Evolutionary conservation across 2,888 invertebrate genomes (phyloP), one percentile per base, ranked within the genome.

Genomic region (Pardosa pseudoannulata): DNA sequence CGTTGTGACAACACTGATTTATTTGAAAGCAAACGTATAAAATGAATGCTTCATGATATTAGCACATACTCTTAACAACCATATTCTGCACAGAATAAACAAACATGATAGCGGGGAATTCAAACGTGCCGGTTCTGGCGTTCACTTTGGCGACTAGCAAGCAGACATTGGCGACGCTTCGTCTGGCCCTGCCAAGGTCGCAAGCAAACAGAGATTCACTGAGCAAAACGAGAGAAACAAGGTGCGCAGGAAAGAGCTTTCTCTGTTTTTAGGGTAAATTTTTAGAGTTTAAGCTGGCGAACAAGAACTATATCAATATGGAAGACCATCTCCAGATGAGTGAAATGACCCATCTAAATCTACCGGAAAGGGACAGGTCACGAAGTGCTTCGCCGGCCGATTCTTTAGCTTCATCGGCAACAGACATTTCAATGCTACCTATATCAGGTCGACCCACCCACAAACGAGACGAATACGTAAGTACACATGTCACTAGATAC

Each of bases 341-440:
- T 56, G 89, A 89, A 70, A 89, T 89, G 88, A 88, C 88, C 46
- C 89, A 89, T 78, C 81, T 89, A 28, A 89, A 89, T 74, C 79
- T 89, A n/a, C 89, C 89, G 11, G 89, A 89, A 1, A 72, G 88
- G 65, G 89, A 89, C 50, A 32, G 87, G 80, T 87, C 87, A 11
- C 78, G 88, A 39, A 88, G 88, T 81, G 87, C 89, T 19, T 88
- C 88, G 23, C 89, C 89, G 27, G 89, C 88, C 0, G 89, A 89
- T 79, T 89, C 89, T 9, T 71, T 89, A 16, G 87, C 88, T 11
- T 89, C 89, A 0, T 89, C 89, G 32, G 88, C 88, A 19, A 89
- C 88, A 41, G 89, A 89, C 75, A 88, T 89, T n/a, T 89, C 89
- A 16, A 89, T 89, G 78, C 36, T 89, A 64, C 89, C 89, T n/a